Conservation (phyloP, 2,797 vertebrate genomes). For the Chanos chanos region DNA sequence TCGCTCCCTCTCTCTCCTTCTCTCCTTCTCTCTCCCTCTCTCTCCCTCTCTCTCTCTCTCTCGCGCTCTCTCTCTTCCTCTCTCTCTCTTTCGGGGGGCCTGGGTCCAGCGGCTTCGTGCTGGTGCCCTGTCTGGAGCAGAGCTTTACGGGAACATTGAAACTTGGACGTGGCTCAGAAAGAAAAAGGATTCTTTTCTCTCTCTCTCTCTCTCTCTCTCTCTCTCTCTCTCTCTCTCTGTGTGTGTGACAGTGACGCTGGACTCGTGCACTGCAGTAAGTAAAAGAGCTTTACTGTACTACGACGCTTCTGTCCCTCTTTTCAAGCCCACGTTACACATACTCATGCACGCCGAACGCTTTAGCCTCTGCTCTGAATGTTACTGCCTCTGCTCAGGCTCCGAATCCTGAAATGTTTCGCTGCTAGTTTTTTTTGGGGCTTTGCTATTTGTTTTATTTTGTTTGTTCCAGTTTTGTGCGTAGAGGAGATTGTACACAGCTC, state of each 20-base stretch:
- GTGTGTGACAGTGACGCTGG: neutral
- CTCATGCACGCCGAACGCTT: too few relatives aligned
- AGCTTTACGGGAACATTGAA: slow-evolving; percentile 72
- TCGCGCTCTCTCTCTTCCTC: too few relatives aligned
- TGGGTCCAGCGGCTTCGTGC: too few relatives aligned
- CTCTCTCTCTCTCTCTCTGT: neutral
- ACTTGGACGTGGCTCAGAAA: slow-evolving; percentile 76
- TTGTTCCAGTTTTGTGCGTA: neutral
- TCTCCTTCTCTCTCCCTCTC: slow-evolving; percentile 25
- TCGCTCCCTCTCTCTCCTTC: neutral
- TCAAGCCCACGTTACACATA: too few relatives aligned
- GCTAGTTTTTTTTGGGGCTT: neutral
- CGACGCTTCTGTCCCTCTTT: too few relatives aligned
- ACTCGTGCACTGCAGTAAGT: slow-evolving; percentile 33
- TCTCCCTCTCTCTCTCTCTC: slow-evolving; percentile 59
- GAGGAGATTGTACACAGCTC: neutral
- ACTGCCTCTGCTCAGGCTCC: too few relatives aligned
- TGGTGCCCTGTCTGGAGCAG: slow-evolving; percentile 68
- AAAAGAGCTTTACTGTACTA: too few relatives aligned
- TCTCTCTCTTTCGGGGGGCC: slow-evolving; percentile 39
- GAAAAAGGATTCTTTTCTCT: slow-evolving; percentile 69
- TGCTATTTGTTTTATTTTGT: neutral
- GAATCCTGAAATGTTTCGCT: neutral
- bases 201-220: slow-evolving; percentile 34
- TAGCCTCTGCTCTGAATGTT: too few relatives aligned